Evolutionary conservation across 1,140 invertebrate genomes (phyloP), one percentile per base, ranked within the genome.

Genomic region (Samia ricini): DNA sequence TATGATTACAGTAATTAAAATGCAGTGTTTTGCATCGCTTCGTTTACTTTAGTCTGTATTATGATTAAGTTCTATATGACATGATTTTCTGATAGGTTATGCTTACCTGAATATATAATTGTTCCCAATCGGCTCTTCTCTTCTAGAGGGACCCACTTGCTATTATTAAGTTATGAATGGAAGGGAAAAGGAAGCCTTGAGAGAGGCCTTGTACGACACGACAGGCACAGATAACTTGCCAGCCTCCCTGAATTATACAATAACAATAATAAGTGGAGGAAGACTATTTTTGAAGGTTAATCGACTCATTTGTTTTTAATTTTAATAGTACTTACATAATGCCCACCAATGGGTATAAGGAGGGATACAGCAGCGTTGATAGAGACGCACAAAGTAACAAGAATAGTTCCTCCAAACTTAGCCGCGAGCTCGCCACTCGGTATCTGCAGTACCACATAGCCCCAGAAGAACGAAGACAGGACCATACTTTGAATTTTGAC

Each of bases 131-230:
- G 72, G 24, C 91, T 88, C 58, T 91, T 93, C 92, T 86, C 83
- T 24, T 84, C 78, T 24, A 83, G 23, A 0, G 83, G 83, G 2
- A 81, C 92, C 96, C 97, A 98, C 71, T 94, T 95, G 0, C 95
- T 93, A 66, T n/a, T 64, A 97, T 89, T 1, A 97, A 87, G 0
- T 93, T 93, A 74, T 96, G 95, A 22, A 94, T 91, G 8, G 92
- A 92, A 0, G 95, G 95, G 71, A 93, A 94, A 1, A 94, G 89
- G 12, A 95, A 92, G 8, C 95, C 95, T 91, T 96, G 92, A 23
- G 83, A 91, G 0, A 97, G 74, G 0, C 97, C 97, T 77, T 95
- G 94, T 0, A 95, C 61, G 0, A 96, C 92, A 22, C 96, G 91
- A 12, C 93, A 85, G 74, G 83, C 74, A 77, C 91, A 91, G 63